Evolutionary conservation across 2,113 vertebrate species (phyloP).

Genomic region (Sprattus sprattus): DNA sequence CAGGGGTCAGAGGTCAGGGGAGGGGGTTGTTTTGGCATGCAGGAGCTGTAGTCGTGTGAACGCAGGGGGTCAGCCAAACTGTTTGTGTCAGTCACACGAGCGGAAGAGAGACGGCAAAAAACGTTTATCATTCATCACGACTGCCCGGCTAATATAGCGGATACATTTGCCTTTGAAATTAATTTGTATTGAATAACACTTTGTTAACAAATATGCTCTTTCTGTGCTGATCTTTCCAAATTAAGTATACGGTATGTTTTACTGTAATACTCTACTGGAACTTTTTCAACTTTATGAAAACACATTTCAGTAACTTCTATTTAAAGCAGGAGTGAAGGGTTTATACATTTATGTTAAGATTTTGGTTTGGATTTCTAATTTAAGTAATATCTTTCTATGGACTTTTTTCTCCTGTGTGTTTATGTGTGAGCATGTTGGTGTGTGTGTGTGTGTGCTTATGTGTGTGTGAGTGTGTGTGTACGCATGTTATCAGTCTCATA

Average conservation of each 20-base stretch:
- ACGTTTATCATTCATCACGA: neutral
- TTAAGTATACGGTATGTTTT: too few species aligned
- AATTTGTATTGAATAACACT: neutral
- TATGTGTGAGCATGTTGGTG: constrained; percentile 32
- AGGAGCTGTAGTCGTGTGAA: neutral
- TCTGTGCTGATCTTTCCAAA: neutral
- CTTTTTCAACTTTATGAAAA: too few species aligned
- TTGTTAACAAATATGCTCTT: neutral
- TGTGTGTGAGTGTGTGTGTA: constrained; percentile 12
- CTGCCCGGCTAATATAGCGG: neutral
- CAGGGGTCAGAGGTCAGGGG: neutral
- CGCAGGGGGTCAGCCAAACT: neutral
- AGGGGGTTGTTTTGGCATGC: constrained; percentile 2
- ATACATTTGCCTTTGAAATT: neutral
- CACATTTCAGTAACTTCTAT: too few species aligned
- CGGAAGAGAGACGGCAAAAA: neutral
- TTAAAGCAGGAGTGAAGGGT: too few species aligned
- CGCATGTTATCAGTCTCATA: constrained; percentile 40
- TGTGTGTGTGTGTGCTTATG: constrained; percentile 21
- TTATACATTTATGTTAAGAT: neutral
- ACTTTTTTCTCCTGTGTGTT: neutral
- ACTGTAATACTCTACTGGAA: too few species aligned
- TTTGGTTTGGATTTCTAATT: neutral
- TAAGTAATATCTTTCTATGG: neutral
- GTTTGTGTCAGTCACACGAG: neutral